phyloP scores from a whole-genome alignment of 2,888 invertebrate species.

The Griposia aprilina region DNA sequence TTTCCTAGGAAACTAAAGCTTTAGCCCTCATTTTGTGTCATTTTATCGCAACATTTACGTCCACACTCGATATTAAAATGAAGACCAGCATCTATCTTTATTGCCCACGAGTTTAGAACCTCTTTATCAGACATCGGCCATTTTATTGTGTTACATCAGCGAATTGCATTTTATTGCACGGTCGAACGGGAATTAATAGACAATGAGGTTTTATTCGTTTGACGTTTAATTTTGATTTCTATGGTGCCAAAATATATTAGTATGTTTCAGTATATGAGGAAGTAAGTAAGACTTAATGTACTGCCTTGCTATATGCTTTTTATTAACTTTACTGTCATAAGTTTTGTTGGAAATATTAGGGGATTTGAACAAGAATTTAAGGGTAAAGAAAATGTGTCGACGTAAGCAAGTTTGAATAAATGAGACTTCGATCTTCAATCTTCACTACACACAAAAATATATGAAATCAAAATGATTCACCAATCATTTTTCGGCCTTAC shows the following conservation, averaged over 20 bases:
- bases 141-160: slow-evolving; percentile 66
- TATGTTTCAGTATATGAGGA: background rate
- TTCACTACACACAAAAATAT: background rate
- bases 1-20: background rate
- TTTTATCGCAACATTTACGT: slow-evolving; percentile 44
- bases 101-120: slow-evolving; percentile 46
- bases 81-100: slow-evolving; percentile 48
- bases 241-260: background rate
- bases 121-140: slow-evolving; percentile 36
- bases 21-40: slow-evolving; percentile 15
- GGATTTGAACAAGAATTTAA: too few species aligned
- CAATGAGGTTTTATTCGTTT: slow-evolving; percentile 38
- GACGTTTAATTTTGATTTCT: slow-evolving; percentile 17
- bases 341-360: background rate
- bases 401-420: too few species aligned
- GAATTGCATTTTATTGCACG: slow-evolving; percentile 60
- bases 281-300: background rate
- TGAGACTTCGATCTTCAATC: background rate
- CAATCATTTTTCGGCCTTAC: background rate
- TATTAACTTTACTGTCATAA: background rate
- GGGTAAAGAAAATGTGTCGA: background rate
- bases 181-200: slow-evolving; percentile 33
- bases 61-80: slow-evolving; percentile 50
- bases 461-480: background rate
- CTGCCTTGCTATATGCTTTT: background rate